Base-by-base conservation (phyloP, 2,888 invertebrate genomes). In the Agrotis puta region DNA sequence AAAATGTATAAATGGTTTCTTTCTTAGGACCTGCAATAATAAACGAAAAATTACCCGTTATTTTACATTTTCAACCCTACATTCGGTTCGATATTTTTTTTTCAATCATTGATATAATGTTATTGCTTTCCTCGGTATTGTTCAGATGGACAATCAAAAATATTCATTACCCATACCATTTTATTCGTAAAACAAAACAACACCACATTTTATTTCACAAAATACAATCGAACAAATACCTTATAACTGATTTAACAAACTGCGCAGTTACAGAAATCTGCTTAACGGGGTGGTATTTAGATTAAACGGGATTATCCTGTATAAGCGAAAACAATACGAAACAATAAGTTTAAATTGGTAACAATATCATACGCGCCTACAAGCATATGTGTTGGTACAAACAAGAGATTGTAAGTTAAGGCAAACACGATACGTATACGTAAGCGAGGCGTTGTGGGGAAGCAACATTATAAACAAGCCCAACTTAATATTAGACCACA, bases 401-500 rank as follows among this genome's bases (percentile, higher is more conserved):
- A 89, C 87, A 87, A 81, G 81, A 83, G 77, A 85, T 84, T 75
- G 71, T 70, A 88, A 88, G 81, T 88, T 87, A 73, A 85, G 71
- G 71, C 76, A 84, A 89, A 90, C 85, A 87, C 85, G 77, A 79
- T 78, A 81, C 88, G 85, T 88, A 85, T 81, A 82, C 78, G 73
- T 76, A 81, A 80, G 73, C 77, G 71, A 71, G 71, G 73, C 57
- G 74, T 77, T 75, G 76, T 11, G 78, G 80, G 61, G 59, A 71
- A 76, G 82, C 77, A 82, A 87, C 89, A 88, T 89, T 92, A 91
- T 91, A 91, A 92, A 91, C 91, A 91, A 89, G 85, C 87, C 82
- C 77, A 92, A 93, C 90, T 92, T 93, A 92, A 93, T 93, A 93
- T 93, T 90, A 92, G 92, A 92, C 93, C 92, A 88, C 92, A 91